phyloP scores from a whole-genome alignment of 2,797 vertebrate genomes.

The Myripristis jacobus region DNA sequence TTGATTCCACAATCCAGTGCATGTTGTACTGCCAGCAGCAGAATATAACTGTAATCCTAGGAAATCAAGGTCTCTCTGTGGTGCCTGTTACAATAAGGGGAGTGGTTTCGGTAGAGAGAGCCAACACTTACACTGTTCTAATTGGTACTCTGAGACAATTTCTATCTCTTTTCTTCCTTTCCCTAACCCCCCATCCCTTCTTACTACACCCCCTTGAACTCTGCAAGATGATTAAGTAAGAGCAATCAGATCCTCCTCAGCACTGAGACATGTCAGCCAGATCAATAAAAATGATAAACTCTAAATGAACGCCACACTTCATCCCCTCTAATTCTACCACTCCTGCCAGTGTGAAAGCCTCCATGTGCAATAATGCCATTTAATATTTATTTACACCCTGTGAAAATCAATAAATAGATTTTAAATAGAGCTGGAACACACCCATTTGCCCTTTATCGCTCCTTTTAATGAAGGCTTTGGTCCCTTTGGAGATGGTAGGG shows the following conservation, averaged over 20 bases:
- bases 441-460: slow-evolving; percentile 68
- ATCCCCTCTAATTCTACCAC: slow-evolving; percentile 57
- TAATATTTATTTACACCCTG: slow-evolving; percentile 70
- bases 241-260: slow-evolving; percentile 69
- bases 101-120: neutral
- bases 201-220: slow-evolving; percentile 39
- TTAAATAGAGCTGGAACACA: slow-evolving; percentile 70
- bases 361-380: slow-evolving; percentile 64
- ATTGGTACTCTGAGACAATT: slow-evolving; percentile 43
- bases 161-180: neutral
- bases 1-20: neutral
- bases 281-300: slow-evolving; percentile 81
- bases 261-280: slow-evolving; percentile 65
- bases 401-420: slow-evolving; percentile 75
- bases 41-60: slow-evolving; percentile 9
- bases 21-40: neutral
- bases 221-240: slow-evolving; percentile 66
- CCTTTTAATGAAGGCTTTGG: slow-evolving; percentile 67
- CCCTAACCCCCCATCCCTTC: neutral
- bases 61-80: neutral
- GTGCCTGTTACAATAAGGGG: neutral
- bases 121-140: slow-evolving; percentile 19
- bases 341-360: slow-evolving; percentile 58
- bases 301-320: slow-evolving; percentile 68
- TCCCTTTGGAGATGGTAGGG: slow-evolving; percentile 53